phyloP scores from a whole-genome alignment of 2,113 vertebrate species.

The Hydropotes inermis region DNA sequence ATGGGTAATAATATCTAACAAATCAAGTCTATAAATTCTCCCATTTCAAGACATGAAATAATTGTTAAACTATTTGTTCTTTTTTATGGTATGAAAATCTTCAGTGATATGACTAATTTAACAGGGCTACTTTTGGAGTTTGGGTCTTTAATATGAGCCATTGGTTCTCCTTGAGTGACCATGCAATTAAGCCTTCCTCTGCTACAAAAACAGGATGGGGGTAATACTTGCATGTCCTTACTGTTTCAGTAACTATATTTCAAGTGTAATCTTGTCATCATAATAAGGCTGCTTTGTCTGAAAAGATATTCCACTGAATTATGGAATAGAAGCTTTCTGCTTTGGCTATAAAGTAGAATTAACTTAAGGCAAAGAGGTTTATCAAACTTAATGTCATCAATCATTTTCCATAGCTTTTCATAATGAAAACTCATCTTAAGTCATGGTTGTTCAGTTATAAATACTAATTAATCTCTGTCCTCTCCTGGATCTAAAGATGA shows the following conservation, averaged over 20 bases:
- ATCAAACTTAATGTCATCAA: neutral
- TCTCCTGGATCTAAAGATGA: neutral
- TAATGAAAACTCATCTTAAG: neutral
- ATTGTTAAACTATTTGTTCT: neutral
- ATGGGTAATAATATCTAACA: neutral
- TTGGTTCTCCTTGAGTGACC: neutral
- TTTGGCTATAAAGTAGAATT: neutral
- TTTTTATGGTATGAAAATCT: neutral
- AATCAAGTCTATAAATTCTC: slow-evolving; percentile 22
- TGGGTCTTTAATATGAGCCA: neutral
- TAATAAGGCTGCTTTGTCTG: neutral
- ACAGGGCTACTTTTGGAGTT: neutral
- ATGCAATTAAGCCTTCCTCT: neutral
- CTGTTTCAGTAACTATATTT: neutral
- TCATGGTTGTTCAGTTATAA: neutral
- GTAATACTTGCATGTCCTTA: neutral
- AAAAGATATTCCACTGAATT: neutral
- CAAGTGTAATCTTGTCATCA: neutral
- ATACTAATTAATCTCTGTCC: slow-evolving; percentile 12
- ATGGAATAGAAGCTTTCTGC: neutral
- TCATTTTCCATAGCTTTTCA: slow-evolving; percentile 16
- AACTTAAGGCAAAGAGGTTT: slow-evolving; percentile 9
- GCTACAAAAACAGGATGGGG: neutral
- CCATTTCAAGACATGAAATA: neutral
- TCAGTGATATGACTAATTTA: neutral